Conservation (phyloP, 2,113 vertebrate genomes). For the Ceratotherium simum region DNA sequence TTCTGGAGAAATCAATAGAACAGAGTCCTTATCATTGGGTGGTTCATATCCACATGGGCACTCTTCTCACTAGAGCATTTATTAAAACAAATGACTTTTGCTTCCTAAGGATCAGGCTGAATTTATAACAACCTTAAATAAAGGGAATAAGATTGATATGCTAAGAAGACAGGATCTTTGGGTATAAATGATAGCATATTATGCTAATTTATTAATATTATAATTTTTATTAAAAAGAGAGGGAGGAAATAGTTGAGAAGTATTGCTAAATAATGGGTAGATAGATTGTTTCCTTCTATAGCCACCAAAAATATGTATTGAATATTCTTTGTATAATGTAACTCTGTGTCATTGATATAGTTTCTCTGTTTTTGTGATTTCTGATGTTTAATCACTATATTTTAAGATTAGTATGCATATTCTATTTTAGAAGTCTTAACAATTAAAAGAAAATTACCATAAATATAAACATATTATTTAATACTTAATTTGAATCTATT, state of each 20-base stretch:
- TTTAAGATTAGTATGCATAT: not conserved
- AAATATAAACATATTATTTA: slow-evolving; percentile 21
- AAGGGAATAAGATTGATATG: not conserved
- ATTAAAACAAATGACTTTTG: slow-evolving; percentile 52
- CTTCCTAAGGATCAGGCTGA: not conserved
- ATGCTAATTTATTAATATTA: slow-evolving; percentile 47
- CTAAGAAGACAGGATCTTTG: not conserved
- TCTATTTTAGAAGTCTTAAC: not conserved
- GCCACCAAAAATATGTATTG: not conserved
- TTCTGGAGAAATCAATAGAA: slow-evolving; percentile 64
- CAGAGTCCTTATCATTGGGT: not conserved
- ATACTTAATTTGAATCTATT: slow-evolving; percentile 4
- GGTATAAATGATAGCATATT: slow-evolving; percentile 30
- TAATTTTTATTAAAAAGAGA: not conserved
- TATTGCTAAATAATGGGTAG: not conserved
- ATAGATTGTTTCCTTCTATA: not conserved
- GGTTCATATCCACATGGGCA: slow-evolving; percentile 48
- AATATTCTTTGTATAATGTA: not conserved
- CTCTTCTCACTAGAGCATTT: not conserved
- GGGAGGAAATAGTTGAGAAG: not conserved
- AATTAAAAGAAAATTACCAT: slow-evolving; percentile 26
- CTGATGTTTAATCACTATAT: not conserved
- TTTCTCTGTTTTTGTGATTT: not conserved
- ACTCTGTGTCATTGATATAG: not conserved
- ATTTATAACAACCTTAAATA: slow-evolving; percentile 1